Conservation (phyloP, 2,888 invertebrate genomes). For the Pandemis corylana region DNA sequence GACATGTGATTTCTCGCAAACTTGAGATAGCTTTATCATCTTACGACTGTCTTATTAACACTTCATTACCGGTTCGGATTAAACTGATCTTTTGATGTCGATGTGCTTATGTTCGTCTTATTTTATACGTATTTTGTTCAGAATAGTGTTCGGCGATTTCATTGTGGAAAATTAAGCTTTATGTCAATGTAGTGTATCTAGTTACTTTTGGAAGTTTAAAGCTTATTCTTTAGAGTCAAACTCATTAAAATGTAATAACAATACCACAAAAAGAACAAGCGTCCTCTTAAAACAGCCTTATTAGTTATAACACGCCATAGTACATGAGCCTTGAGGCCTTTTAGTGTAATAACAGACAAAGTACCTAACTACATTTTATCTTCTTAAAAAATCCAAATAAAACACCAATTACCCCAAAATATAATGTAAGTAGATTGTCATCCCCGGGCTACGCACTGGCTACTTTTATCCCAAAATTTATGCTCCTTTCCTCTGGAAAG, state of each 20-base stretch:
- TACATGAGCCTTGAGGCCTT: not conserved
- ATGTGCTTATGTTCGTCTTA: not conserved
- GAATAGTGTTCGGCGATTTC: too few relatives aligned
- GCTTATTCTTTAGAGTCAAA: not conserved
- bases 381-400: not conserved
- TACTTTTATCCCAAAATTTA: slow-evolving; percentile 29
- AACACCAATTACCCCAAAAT: slow-evolving; percentile 17
- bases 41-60: slow-evolving; percentile 58
- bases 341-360: not conserved
- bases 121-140: not conserved
- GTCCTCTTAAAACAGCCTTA: not conserved
- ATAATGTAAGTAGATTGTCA: slow-evolving; percentile 12
- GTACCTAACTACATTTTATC: not conserved
- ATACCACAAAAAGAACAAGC: not conserved
- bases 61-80: slow-evolving; percentile 44
- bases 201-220: not conserved
- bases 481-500: slow-evolving; percentile 15
- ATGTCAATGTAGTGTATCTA: not conserved
- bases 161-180: too few relatives aligned
- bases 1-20: slow-evolving; percentile 53
- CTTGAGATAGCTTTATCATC: slow-evolving; percentile 57
- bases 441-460: slow-evolving; percentile 4
- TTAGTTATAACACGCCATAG: not conserved
- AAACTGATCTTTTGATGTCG: slow-evolving; percentile 29
- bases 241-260: not conserved